Conservation (phyloP, 2,888 invertebrate species). For the Chelonus formosanus region DNA sequence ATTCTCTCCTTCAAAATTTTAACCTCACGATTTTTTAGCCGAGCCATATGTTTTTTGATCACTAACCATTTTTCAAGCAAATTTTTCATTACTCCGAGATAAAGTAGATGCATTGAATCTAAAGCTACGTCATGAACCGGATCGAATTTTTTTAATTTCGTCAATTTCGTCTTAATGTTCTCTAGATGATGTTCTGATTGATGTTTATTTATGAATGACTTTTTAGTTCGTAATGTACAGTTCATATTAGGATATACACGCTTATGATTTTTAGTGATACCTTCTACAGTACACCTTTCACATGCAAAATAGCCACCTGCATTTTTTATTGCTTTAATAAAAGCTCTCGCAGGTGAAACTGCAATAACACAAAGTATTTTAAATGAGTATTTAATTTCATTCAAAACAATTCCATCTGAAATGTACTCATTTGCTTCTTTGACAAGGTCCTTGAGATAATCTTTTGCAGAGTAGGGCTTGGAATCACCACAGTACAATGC, state of each 20-base stretch:
- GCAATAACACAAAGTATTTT: conserved; percentile 21
- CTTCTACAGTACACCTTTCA: conserved; percentile 15
- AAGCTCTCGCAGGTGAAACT: conserved; percentile 28
- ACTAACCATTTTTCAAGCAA: conserved; percentile 7
- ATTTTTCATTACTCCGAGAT: conserved; percentile 1
- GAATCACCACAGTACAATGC: conserved; percentile 26
- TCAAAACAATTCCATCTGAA: conserved; percentile 15
- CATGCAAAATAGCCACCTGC: conserved; percentile 24
- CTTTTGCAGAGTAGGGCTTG: conserved; percentile 18
- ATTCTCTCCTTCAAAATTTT: conserved; percentile 23
- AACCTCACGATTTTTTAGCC: conserved; percentile 10
- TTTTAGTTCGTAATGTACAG: conserved; percentile 12
- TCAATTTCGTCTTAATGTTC: background rate
- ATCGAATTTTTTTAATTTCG: background rate
- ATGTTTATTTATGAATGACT: conserved; percentile 14
- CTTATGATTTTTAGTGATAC: background rate
- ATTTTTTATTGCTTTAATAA: conserved; percentile 24
- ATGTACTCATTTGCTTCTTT: conserved; percentile 24
- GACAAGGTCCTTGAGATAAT: conserved; percentile 24
- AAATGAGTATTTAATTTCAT: conserved; percentile 8
- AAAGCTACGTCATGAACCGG: background rate
- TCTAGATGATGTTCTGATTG: conserved; percentile 12
- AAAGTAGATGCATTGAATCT: conserved; percentile 9
- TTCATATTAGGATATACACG: conserved; percentile 17
- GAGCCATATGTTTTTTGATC: background rate